Evolutionary conservation across 2,797 vertebrate genomes (phyloP).

Genomic region (Siniperca scherzeri): DNA sequence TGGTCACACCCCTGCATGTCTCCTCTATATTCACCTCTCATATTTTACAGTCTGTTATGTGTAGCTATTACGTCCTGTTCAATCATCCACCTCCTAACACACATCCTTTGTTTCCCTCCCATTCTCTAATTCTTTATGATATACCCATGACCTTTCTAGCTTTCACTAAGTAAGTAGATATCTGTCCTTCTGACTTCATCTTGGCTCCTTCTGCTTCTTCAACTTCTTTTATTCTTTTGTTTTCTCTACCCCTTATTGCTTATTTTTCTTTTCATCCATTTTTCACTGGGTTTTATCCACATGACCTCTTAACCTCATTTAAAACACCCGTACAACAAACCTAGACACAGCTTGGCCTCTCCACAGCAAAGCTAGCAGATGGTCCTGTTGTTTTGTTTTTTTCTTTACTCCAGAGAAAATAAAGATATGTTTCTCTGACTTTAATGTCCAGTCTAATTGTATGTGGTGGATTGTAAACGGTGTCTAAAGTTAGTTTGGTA

Average conservation of each 20-base stretch:
- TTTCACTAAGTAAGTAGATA: slow-evolving; percentile 45
- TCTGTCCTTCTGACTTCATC: slow-evolving; percentile 50
- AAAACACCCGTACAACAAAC: slow-evolving; percentile 37
- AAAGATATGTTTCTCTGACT: slow-evolving; percentile 77
- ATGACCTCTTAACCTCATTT: slow-evolving; percentile 36
- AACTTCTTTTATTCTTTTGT: slow-evolving; percentile 22
- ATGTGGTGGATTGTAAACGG: slow-evolving; percentile 79
- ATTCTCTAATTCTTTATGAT: slow-evolving; percentile 20
- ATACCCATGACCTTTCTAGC: slow-evolving; percentile 30
- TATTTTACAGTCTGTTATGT: slow-evolving; percentile 40
- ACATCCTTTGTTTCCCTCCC: slow-evolving; percentile 50
- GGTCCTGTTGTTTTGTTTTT: slow-evolving; percentile 34
- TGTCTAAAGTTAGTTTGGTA: slow-evolving; percentile 83
- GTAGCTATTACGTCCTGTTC: slow-evolving; percentile 32
- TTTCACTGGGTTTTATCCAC: slow-evolving; percentile 25
- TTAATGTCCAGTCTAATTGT: slow-evolving; percentile 82
- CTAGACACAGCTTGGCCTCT: slow-evolving; percentile 37
- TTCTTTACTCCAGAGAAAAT: slow-evolving; percentile 65
- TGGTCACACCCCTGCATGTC: slow-evolving; percentile 66
- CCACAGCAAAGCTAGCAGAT: slow-evolving; percentile 46
- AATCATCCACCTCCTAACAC: slow-evolving; percentile 16
- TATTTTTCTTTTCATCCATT: slow-evolving; percentile 24
- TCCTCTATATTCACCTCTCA: slow-evolving; percentile 41
- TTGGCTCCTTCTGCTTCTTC: slow-evolving; percentile 38
- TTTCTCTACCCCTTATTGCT: slow-evolving; percentile 27